Conservation (phyloP, 2,797 vertebrate genomes). For the Crax fasciolata region DNA sequence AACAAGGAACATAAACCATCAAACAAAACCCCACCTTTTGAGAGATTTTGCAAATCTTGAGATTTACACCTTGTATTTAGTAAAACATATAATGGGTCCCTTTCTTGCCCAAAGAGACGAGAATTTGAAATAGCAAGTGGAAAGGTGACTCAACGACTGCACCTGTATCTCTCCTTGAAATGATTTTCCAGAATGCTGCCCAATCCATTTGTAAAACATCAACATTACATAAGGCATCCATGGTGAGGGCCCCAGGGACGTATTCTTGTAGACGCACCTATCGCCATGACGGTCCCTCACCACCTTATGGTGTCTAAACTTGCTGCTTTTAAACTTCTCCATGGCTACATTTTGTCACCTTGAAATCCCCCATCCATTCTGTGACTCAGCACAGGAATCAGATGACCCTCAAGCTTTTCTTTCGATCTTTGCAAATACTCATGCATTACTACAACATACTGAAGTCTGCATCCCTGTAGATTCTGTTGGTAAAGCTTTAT, state of each 20-base stretch:
- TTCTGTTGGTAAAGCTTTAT: not conserved
- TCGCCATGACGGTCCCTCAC: fast-evolving
- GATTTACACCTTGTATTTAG: not conserved
- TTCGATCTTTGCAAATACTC: not conserved
- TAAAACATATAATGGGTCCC: not conserved
- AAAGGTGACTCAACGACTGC: not conserved
- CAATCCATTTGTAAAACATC: not conserved
- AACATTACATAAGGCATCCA: too few species aligned
- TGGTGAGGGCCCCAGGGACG: too few species aligned
- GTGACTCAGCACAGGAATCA: not conserved
- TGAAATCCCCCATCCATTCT: not conserved
- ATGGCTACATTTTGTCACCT: not conserved
- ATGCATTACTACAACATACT: not conserved
- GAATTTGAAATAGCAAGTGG: not conserved
- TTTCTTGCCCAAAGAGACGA: not conserved
- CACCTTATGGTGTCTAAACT: not conserved
- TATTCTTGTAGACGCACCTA: not conserved
- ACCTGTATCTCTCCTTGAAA: not conserved
- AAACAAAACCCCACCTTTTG: not conserved
- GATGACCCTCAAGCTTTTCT: not conserved
- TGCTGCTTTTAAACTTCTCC: not conserved
- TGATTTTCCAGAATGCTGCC: not conserved
- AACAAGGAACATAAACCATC: fast-evolving
- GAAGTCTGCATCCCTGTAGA: not conserved
- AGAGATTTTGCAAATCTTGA: not conserved